Evolutionary conservation across 2,113 vertebrate genomes (phyloP).

Genomic region (Cheilinus undulatus): DNA sequence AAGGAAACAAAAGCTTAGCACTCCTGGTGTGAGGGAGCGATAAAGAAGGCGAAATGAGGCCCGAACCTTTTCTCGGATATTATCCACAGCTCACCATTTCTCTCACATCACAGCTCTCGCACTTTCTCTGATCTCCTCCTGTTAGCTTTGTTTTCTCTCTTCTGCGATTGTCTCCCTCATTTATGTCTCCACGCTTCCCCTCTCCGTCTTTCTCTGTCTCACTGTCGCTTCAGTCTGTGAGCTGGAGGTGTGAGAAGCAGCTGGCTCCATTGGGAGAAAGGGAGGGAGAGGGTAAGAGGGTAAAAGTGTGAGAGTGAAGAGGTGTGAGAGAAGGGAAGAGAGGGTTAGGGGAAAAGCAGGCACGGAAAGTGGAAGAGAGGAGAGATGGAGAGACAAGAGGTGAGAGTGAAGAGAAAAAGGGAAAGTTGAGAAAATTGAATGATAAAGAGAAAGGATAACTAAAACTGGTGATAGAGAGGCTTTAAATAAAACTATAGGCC

Average conservation of each 20-base stretch:
- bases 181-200: constrained; percentile 8
- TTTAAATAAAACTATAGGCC: constrained; percentile 19
- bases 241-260: constrained; percentile 67
- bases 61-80: constrained; percentile 59
- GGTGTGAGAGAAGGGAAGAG: constrained; percentile 14
- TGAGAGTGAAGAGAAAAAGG: background rate
- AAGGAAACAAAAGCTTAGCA: constrained; percentile 74
- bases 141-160: constrained; percentile 44
- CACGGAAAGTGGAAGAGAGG: background rate
- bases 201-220: background rate
- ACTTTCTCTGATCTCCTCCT: constrained; percentile 50
- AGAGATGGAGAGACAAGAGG: background rate
- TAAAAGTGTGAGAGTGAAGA: constrained; percentile 20
- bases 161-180: constrained; percentile 16
- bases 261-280: constrained; percentile 41
- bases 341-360: background rate
- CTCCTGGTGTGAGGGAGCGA: constrained; percentile 63
- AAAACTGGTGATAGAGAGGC: constrained; percentile 18
- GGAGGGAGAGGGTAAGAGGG: constrained; percentile 11
- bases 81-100: constrained; percentile 41
- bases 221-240: constrained; percentile 53
- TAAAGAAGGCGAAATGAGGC: constrained; percentile 63
- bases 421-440: background rate
- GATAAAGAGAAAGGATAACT: background rate
- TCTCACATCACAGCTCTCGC: constrained; percentile 42